A percentile compares a stretch with the other conserved stretches of the same genome.
Conservation (phyloP, 2,888 invertebrate genomes). For the Eutolmus rufibarbis region DNA sequence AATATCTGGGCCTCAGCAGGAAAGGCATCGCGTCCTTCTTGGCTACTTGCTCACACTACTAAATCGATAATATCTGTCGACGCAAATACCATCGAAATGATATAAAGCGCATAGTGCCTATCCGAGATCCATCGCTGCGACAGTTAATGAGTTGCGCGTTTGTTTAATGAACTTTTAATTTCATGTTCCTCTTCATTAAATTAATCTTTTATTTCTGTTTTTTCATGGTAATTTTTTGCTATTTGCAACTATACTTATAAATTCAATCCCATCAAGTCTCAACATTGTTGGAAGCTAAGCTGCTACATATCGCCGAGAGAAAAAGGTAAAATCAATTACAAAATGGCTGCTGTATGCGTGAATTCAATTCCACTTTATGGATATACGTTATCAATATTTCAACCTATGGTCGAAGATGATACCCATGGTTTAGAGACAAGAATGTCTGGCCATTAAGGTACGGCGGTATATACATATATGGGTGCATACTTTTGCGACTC, state of each 20-base stretch:
- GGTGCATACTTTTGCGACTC: neutral
- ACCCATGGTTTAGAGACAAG: constrained; percentile 7
- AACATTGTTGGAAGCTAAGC: constrained; percentile 3
- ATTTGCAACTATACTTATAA: constrained; percentile 7
- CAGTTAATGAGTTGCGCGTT: constrained; percentile 43
- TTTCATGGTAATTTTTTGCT: neutral
- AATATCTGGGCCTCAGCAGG: neutral
- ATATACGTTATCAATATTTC: constrained; percentile 35
- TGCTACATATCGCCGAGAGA: neutral
- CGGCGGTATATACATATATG: neutral
- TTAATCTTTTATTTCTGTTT: neutral
- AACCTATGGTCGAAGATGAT: constrained; percentile 29
- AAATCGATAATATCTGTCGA: constrained; percentile 37
- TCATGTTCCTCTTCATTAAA: constrained; percentile 29
- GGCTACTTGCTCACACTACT: constrained; percentile 3
- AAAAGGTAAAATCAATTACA: constrained; percentile 12
- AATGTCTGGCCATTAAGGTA: constrained; percentile 31
- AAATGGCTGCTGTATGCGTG: constrained; percentile 42
- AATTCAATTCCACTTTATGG: constrained; percentile 43
- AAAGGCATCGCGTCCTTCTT: neutral
- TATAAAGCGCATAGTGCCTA: constrained; percentile 24
- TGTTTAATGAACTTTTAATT: constrained; percentile 43
- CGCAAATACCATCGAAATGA: constrained; percentile 14
- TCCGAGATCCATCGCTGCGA: constrained; percentile 33
- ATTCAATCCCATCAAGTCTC: neutral